Evolutionary conservation across 2,888 invertebrate species (phyloP), one percentile per base, ranked within the genome.

Genomic region (Lycocerus yunnanus): DNA sequence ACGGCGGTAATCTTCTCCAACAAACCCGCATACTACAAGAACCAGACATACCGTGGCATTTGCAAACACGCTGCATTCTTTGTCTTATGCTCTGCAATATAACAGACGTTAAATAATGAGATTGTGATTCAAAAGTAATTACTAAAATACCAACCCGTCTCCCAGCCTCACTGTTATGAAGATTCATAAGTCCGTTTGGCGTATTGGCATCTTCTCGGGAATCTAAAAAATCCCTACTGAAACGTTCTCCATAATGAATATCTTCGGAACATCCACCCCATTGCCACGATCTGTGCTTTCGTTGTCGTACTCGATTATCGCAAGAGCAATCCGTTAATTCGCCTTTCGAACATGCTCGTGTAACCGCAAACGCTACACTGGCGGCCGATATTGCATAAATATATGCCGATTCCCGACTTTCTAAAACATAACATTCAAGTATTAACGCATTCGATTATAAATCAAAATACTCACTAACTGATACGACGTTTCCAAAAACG

Each of bases 191-290:
- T 1, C 95, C 94, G 69, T 91, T 91, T 21, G 94, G 92, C 15
- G 92, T 90, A 72, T 91, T 90, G 69, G 90, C 90, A 82, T 93
- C 92, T 88, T 97, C 96, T 81, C 91, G 92, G 1, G 94, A 91
- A 83, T 97, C 97, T 58, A 95, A 92, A 87, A 97, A 97, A 79
- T 96, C 94, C 81, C 93, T 91, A 83, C 96, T 95, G 86, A 95
- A 95, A 84, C 91, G 92, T 83, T 95, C 94, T 3, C 96, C 96
- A 81, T 93, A 96, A 85, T 93, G 90, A 78, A 95, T 93, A 81
- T 95, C 95, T 92, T 97, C 96, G 58, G 96, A 97, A 87, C 97
- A 97, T 0, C 97, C 97, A 75, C 97, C 96, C 97, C 97, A 97
- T 86, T 96, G 94, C 94, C 94, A 94, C 81, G 93, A 92, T 77